Conservation (phyloP, 2,113 vertebrate species). For the Hypomesus transpacificus region DNA sequence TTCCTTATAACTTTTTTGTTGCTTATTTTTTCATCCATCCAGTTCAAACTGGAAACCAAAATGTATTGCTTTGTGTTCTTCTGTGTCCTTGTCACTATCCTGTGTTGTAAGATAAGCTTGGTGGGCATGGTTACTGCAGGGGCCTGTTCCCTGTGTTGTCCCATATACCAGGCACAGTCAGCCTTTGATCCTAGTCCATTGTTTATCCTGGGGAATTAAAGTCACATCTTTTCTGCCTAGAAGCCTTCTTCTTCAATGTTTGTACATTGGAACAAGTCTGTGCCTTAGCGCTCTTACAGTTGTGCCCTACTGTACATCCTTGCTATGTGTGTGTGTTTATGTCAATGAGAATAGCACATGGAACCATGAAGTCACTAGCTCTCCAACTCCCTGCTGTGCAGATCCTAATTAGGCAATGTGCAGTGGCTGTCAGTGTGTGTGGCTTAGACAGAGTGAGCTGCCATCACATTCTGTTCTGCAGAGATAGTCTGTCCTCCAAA, state of each 20-base stretch:
- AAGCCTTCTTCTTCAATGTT: constrained; percentile 19
- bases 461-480: neutral
- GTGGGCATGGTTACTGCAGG: neutral
- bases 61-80: too few relatives aligned
- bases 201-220: constrained; percentile 25
- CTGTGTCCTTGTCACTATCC: too few relatives aligned
- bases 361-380: constrained; percentile 24
- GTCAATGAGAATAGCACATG: constrained; percentile 18
- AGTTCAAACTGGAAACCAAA: neutral
- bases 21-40: neutral
- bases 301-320: neutral
- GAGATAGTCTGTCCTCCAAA: neutral
- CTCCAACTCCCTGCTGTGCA: neutral
- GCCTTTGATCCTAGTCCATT: neutral
- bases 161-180: neutral
- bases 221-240: constrained; percentile 7
- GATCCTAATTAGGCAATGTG: constrained; percentile 58
- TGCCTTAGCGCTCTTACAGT: neutral
- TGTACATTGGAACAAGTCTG: constrained; percentile 1
- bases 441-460: constrained; percentile 7
- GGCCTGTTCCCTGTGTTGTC: neutral
- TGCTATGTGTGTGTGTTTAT: constrained; percentile 15
- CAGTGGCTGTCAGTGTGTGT: constrained; percentile 18
- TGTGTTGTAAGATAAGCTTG: neutral
- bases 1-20: neutral